Percentiles rank a stretch among this genome's conserved stretches.
Evolutionary conservation across 2,888 invertebrate genomes (phyloP).

Genomic region (Acanthosepion esculentum): DNA sequence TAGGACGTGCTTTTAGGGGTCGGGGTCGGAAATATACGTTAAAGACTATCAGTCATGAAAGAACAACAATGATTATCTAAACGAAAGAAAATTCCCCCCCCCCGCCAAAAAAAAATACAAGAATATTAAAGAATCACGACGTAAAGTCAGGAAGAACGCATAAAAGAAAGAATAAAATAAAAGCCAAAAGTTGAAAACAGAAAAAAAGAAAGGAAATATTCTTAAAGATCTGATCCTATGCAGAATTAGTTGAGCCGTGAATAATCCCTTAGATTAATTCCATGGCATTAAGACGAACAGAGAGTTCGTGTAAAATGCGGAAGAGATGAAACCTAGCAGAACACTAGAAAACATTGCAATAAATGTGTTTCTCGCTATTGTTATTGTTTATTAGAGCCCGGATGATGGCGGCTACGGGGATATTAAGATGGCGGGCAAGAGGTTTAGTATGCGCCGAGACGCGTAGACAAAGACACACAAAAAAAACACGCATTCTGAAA

Average conservation of each 20-base stretch:
- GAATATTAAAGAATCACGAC: too few relatives aligned
- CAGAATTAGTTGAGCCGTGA: background rate
- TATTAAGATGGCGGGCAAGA: background rate
- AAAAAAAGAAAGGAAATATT: background rate
- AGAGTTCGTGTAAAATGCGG: background rate
- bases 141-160: too few relatives aligned
- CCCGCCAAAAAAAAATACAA: too few relatives aligned
- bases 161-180: background rate
- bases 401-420: background rate
- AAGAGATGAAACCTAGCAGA: slow-evolving; percentile 16
- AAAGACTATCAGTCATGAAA: too few relatives aligned
- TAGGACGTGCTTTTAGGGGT: too few relatives aligned
- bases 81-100: too few relatives aligned
- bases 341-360: background rate
- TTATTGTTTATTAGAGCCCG: background rate
- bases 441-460: background rate
- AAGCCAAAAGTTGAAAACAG: background rate
- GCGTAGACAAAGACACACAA: background rate
- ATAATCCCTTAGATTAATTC: background rate
- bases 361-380: background rate
- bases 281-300: background rate
- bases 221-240: background rate
- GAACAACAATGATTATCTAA: too few relatives aligned
- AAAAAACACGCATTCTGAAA: background rate
- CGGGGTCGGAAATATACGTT: too few relatives aligned